Percentiles rank a stretch among this genome's conserved stretches.
Evolutionary conservation across 1,140 invertebrate genomes (phyloP).

Genomic region (Hyles euphorbiae): DNA sequence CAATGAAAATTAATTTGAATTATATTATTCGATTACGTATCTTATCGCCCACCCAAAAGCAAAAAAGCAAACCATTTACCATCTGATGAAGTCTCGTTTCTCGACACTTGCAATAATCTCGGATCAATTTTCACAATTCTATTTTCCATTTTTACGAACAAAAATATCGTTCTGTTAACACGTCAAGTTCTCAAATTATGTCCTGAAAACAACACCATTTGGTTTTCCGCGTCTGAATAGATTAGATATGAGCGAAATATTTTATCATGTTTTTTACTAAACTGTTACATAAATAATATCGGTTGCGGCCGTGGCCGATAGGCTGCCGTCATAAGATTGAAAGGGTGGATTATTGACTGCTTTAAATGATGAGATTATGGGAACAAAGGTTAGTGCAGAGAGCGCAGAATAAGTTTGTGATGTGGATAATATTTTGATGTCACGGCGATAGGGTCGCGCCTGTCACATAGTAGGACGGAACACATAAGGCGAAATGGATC

Average conservation of each 20-base stretch:
- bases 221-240: slow-evolving; percentile 13
- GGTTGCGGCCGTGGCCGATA: not conserved
- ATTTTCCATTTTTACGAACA: slow-evolving; percentile 34
- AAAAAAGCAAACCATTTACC: slow-evolving; percentile 31
- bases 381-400: not conserved
- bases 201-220: slow-evolving; percentile 25
- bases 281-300: not conserved
- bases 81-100: slow-evolving; percentile 37
- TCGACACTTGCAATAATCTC: slow-evolving; percentile 17
- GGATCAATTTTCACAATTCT: slow-evolving; percentile 30
- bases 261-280: slow-evolving; percentile 1
- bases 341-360: not conserved
- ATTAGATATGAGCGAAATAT: slow-evolving; percentile 10
- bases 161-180: slow-evolving; percentile 19
- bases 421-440: too few relatives aligned
- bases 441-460: too few relatives aligned
- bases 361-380: not conserved
- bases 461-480: too few relatives aligned
- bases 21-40: too few relatives aligned
- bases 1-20: too few relatives aligned
- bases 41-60: not conserved
- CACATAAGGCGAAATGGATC: too few relatives aligned
- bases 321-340: not conserved
- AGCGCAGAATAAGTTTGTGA: too few relatives aligned
- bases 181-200: slow-evolving; percentile 20